Conservation (phyloP, 2,888 invertebrate species). For the Operophtera brumata region DNA sequence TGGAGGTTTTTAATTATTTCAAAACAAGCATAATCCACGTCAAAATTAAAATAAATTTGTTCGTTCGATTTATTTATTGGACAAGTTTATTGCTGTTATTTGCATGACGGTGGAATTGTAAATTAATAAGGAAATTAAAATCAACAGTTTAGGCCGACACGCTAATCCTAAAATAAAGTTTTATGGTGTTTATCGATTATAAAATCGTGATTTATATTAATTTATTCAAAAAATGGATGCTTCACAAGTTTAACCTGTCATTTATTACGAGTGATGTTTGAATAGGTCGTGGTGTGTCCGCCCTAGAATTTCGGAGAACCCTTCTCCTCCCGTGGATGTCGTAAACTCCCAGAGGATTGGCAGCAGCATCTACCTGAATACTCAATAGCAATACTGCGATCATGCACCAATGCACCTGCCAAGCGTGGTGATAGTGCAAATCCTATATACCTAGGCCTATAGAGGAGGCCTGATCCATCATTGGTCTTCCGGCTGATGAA, state of each 20-base stretch:
- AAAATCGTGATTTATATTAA: constrained; percentile 25
- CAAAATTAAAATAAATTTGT: constrained; percentile 16
- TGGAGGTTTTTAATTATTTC: constrained; percentile 9
- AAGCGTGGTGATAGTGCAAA: too few species aligned
- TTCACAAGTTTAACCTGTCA: background rate
- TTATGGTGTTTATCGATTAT: constrained; percentile 28
- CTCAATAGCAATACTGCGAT: too few species aligned
- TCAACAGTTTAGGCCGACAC: constrained; percentile 17
- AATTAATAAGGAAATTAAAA: constrained; percentile 25
- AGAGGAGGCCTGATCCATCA: too few species aligned
- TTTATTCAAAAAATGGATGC: background rate
- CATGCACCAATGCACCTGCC: too few species aligned
- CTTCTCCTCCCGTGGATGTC: too few species aligned
- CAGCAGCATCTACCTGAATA: too few species aligned
- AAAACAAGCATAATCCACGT: constrained; percentile 21
- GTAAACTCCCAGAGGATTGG: too few species aligned
- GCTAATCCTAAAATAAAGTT: constrained; percentile 27
- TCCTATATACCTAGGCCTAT: too few species aligned
- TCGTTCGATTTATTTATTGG: constrained; percentile 16
- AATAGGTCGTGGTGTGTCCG: too few species aligned
- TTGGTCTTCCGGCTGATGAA: too few species aligned
- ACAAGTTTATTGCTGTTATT: constrained; percentile 10
- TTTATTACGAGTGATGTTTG: background rate
- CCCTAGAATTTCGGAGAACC: too few species aligned
- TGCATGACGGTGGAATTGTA: constrained; percentile 18